Evolutionary conservation across 2,113 vertebrate genomes (phyloP).

Genomic region (Charadrius vociferus): DNA sequence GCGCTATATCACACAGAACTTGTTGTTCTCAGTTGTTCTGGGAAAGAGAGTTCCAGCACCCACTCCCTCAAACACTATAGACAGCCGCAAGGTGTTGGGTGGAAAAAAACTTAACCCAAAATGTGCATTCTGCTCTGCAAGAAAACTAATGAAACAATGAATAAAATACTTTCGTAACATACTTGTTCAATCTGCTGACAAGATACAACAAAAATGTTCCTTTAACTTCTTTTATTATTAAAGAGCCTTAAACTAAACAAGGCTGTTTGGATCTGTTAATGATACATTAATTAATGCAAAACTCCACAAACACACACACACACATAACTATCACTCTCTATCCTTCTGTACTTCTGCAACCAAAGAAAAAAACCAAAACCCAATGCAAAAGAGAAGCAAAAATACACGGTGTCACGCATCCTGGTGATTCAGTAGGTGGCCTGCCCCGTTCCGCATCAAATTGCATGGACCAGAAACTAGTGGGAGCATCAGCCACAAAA

Average conservation of each 20-base stretch:
- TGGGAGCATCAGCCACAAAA: neutral
- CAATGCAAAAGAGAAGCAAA: neutral
- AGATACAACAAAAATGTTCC: neutral
- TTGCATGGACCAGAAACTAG: neutral
- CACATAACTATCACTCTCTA: neutral
- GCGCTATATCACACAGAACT: neutral
- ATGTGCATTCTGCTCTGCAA: neutral
- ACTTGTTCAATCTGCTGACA: neutral
- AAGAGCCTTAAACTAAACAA: neutral
- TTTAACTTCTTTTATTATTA: neutral
- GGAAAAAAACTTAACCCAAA: neutral
- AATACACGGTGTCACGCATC: accelerated
- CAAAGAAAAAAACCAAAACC: neutral
- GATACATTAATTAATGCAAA: neutral
- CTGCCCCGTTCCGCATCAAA: neutral
- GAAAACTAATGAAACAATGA: neutral
- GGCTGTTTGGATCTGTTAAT: neutral
- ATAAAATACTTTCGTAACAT: neutral
- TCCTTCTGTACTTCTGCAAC: neutral
- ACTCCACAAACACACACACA: neutral
- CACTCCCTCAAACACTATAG: neutral
- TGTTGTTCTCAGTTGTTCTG: neutral
- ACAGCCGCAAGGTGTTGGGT: neutral
- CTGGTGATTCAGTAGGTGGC: neutral
- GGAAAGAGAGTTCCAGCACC: neutral